Evolutionary conservation across 92 coral and sea anemone genomes (phyloP).

Genomic region (Meandrina meandrites): DNA sequence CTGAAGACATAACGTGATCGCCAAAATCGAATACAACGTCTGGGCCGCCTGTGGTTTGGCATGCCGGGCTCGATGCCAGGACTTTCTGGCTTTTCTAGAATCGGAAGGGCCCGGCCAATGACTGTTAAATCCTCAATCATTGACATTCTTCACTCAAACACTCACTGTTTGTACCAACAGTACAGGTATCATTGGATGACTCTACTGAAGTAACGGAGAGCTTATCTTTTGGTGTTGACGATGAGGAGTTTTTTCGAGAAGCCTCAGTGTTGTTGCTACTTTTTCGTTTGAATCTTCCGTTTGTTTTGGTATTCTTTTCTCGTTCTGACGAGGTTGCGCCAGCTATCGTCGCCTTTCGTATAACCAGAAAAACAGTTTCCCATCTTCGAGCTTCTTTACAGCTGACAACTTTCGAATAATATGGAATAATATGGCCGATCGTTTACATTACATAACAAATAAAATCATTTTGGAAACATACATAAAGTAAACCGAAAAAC

Average conservation of each 20-base stretch:
- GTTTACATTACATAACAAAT: slow-evolving; percentile 19
- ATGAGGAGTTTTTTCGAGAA: not conserved
- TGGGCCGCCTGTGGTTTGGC: too few relatives aligned
- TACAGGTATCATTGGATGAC: not conserved
- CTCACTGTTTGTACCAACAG: not conserved
- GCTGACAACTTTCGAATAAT: not conserved
- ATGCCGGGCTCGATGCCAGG: not conserved
- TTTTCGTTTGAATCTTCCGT: not conserved
- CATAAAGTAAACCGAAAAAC: not conserved
- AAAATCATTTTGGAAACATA: not conserved
- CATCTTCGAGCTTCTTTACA: not conserved
- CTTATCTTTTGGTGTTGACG: not conserved
- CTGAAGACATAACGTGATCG: too few relatives aligned
- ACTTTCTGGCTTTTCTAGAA: not conserved
- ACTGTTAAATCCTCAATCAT: slow-evolving; percentile 8
- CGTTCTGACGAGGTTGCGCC: not conserved
- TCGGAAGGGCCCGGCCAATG: slow-evolving; percentile 31
- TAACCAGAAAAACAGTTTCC: slow-evolving; percentile 27
- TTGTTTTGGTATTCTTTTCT: not conserved
- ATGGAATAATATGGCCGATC: not conserved
- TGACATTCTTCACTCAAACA: not conserved
- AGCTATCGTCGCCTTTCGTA: not conserved
- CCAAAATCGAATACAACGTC: too few relatives aligned
- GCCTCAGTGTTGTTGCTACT: not conserved
- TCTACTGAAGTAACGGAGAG: slow-evolving; percentile 16